Evolutionary conservation across 2,113 vertebrate species (phyloP), one percentile per base, ranked within the genome.

Genomic region (Petroica traversi): DNA sequence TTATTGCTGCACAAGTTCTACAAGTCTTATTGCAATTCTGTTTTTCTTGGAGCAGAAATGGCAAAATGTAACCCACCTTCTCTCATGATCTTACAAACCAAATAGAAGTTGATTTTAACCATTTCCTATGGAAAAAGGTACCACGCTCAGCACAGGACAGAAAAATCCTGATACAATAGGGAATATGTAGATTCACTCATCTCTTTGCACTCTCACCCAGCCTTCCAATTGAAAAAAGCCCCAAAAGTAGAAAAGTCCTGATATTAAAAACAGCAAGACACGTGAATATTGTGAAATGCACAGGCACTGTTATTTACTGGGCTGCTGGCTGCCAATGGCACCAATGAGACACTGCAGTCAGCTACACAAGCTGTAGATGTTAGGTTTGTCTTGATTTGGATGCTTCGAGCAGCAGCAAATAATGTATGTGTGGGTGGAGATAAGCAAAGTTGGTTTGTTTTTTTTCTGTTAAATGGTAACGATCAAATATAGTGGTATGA

Each of bases 21-120:
- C 67, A 85, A 82, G 64, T 15, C 24, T 63, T 68, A 43, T 15
- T 90, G 62, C 58, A 76, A 31, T 52, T 55, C 79, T 91, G 15
- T 63, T 94, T 89, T 45, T 69, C 83, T 92, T 84, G 83, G 28
- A 89, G 57, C 28, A 94, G 88, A 81, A 91, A 71, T 24, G 9
- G 63, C 45, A 90, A 72, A 88, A 66, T 40, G 24, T 59, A 72
- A 46, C 68, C 61, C 23, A 15, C 34, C 55, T 71, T 41, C 26
- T 74, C 48, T 55, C 28, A 3, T 33, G 38, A 36, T 52, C 59
- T 69, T 59, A 52, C 25, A 89, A 29, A n/a, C 38, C 55, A 67
- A 74, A 82, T 18, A 76, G 36, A 8, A 0, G 0, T 5, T 36
- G 51, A 67, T 86, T 90, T 92, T 76, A 77, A 51, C 13, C 13